These are phyloP conservation scores for Pyrgilauda ruficollis DNA, from an alignment of 2,113 vertebrate genomes.

Conservation along the genomic window DNA sequence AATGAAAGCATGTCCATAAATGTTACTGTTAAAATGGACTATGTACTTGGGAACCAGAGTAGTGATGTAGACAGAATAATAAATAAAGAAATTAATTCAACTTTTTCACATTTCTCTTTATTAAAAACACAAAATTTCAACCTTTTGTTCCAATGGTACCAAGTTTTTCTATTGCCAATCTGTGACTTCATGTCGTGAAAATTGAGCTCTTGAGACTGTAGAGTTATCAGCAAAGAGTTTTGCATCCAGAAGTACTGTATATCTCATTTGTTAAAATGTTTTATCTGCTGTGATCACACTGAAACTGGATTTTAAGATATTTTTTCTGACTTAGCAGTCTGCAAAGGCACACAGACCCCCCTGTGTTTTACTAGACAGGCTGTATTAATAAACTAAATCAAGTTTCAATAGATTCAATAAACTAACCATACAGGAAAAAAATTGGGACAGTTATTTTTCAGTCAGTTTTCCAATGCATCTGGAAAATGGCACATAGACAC, in stretches of 20 bases:
- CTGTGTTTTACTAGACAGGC: background rate
- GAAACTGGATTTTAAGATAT: background rate
- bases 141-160: background rate
- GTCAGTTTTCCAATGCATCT: background rate
- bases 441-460: background rate
- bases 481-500: background rate
- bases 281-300: background rate
- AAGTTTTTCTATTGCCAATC: background rate
- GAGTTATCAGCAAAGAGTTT: background rate
- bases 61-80: background rate
- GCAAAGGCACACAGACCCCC: background rate
- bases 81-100: background rate
- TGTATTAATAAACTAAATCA: background rate
- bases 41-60: background rate
- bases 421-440: background rate
- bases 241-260: background rate
- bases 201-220: background rate
- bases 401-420: background rate
- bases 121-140: background rate
- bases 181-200: slow-evolving; percentile 13
- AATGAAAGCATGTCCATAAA: slow-evolving; percentile 31
- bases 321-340: background rate
- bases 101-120: background rate
- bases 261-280: background rate
- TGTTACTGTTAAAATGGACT: background rate